These are phyloP conservation scores for Poeciliopsis retropinna DNA, from an alignment of 2,113 vertebrate species.

Conservation along the genomic window DNA sequence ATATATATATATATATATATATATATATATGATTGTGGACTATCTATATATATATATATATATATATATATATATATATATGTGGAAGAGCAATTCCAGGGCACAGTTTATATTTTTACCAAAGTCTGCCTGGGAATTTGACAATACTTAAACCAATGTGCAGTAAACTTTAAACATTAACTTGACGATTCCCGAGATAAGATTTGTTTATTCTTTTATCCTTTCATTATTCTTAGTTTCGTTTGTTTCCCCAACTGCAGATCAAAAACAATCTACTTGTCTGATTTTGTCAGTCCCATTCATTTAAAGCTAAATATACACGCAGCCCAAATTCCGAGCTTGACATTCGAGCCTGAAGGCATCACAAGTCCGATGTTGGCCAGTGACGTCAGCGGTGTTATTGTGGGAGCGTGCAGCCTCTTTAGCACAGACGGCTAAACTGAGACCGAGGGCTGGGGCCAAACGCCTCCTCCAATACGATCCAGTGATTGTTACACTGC, in stretches of 20 bases:
- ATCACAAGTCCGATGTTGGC: conserved; percentile 55
- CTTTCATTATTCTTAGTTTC: not conserved
- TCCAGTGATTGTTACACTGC: conserved; percentile 2
- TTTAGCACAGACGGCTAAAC: conserved; percentile 59
- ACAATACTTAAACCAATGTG: not conserved
- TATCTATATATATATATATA: too few species aligned
- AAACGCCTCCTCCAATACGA: conserved; percentile 43
- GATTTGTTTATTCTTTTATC: not conserved
- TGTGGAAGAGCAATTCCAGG: not conserved
- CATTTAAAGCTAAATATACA: not conserved
- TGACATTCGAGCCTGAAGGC: conserved; percentile 45
- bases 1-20: too few species aligned
- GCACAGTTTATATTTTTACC: not conserved
- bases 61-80: not conserved
- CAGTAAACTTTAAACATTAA: not conserved
- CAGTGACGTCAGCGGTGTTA: conserved; percentile 80
- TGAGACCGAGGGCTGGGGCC: conserved; percentile 36
- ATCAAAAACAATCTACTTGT: too few species aligned
- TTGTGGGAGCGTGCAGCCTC: conserved; percentile 73
- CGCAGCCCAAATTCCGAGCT: conserved; percentile 1
- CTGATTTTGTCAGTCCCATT: too few species aligned
- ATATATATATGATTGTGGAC: too few species aligned
- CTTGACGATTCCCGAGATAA: not conserved
- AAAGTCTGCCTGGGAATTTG: not conserved
- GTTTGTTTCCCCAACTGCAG: not conserved